phyloP scores from a whole-genome alignment of 2,113 vertebrate species.

The Hyaena hyaena region DNA sequence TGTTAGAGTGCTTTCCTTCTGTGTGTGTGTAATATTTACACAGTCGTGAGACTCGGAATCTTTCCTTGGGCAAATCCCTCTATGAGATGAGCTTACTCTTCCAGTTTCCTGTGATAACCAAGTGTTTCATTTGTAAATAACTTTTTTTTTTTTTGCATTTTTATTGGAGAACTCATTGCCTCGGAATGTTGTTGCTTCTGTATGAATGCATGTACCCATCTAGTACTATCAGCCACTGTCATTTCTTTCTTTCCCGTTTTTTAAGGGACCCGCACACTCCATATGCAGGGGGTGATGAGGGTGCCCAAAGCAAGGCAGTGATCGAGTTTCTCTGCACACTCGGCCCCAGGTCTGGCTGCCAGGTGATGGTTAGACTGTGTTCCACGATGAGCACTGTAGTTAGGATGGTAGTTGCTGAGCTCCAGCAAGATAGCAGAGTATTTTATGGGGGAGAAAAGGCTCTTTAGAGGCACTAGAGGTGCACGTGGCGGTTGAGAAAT shows the following conservation, averaged over 20 bases:
- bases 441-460: background rate
- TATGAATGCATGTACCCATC: background rate
- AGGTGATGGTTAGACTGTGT: background rate
- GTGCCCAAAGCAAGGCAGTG: background rate
- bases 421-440: background rate
- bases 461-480: background rate
- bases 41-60: background rate
- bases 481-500: background rate
- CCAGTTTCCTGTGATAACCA: background rate
- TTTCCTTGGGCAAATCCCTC: background rate
- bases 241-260: background rate
- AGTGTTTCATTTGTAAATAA: background rate
- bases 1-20: background rate
- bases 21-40: background rate
- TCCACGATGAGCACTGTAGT: background rate
- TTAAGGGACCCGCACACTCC: background rate
- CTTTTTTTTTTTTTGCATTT: background rate
- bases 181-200: background rate
- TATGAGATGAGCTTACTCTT: background rate
- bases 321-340: background rate
- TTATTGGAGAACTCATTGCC: background rate
- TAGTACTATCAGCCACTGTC: background rate
- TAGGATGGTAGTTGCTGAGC: background rate
- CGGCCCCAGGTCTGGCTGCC: background rate
- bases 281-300: fast-evolving